A percentile compares a stretch with the other conserved stretches of the same genome.
These are phyloP conservation scores for Otus sunia DNA, from an alignment of 2,113 vertebrate species.

Conservation along the genomic window DNA sequence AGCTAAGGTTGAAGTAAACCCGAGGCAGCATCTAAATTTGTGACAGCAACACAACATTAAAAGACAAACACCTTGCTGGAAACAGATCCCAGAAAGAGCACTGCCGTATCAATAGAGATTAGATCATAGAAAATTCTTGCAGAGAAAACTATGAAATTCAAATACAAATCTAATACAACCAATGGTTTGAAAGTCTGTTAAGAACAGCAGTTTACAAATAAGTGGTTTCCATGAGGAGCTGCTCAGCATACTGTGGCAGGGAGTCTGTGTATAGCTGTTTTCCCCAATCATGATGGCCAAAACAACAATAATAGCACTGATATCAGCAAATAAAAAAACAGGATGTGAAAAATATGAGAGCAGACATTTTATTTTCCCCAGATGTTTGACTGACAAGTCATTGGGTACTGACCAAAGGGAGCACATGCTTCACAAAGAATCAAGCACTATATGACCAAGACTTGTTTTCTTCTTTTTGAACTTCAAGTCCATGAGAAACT, in stretches of 20 bases:
- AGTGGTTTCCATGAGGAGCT: not conserved
- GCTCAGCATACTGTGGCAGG: not conserved
- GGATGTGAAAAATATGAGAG: conserved; percentile 37
- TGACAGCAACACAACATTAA: not conserved
- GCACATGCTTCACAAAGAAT: not conserved
- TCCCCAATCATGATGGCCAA: not conserved
- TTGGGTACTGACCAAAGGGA: not conserved
- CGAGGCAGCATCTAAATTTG: not conserved
- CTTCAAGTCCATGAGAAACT: not conserved
- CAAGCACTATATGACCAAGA: not conserved
- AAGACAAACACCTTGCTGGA: not conserved
- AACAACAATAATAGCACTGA: conserved; percentile 32
- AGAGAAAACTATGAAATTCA: not conserved
- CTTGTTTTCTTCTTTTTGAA: not conserved
- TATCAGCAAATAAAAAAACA: not conserved
- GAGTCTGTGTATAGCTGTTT: not conserved
- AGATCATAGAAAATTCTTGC: not conserved
- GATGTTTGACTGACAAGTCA: conserved; percentile 11
- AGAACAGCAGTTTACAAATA: not conserved
- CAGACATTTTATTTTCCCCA: conserved; percentile 28
- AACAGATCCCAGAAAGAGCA: not conserved
- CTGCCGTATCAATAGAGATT: not conserved
- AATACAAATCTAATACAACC: not conserved
- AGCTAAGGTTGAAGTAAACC: not conserved
- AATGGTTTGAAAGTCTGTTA: not conserved